phyloP scores from a whole-genome alignment of 2,113 vertebrate genomes.

The Corythoichthys haematopterus region DNA sequence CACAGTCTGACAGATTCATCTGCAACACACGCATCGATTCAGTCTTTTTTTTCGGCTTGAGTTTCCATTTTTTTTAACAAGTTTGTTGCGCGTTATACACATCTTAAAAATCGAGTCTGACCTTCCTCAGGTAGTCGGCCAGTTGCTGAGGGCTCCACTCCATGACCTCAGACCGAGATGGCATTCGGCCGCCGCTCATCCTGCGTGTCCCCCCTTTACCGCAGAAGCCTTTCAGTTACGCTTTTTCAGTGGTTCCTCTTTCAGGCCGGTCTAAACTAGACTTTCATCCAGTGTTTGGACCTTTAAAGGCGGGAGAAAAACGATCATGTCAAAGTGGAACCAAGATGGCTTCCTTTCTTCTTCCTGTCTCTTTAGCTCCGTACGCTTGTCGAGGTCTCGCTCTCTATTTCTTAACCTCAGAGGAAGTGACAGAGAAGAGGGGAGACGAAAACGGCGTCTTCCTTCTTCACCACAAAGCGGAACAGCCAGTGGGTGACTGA shows the following conservation, averaged over 20 bases:
- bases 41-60: no score
- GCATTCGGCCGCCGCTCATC: slow-evolving; percentile 79
- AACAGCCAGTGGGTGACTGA: slow-evolving; percentile 24
- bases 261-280: background rate
- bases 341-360: slow-evolving; percentile 56
- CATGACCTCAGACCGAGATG: slow-evolving; percentile 78
- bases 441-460: slow-evolving; percentile 9
- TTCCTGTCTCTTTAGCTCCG: slow-evolving; percentile 8
- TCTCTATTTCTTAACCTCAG: slow-evolving; percentile 13
- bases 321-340: slow-evolving; percentile 12
- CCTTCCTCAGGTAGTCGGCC: slow-evolving; percentile 76
- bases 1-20: slow-evolving; percentile 83
- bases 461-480: slow-evolving; percentile 45
- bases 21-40: slow-evolving; percentile 39
- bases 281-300: slow-evolving; percentile 2
- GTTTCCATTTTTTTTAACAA: background rate
- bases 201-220: slow-evolving; percentile 8
- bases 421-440: slow-evolving; percentile 52
- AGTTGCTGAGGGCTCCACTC: slow-evolving; percentile 77
- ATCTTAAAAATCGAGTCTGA: slow-evolving; percentile 33
- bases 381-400: slow-evolving; percentile 15
- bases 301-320: slow-evolving; percentile 1
- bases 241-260: background rate
- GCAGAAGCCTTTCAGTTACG: background rate
- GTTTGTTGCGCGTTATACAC: background rate